phyloP scores from a whole-genome alignment of 64 coral and sea anemone species.

The Porites lutea region DNA sequence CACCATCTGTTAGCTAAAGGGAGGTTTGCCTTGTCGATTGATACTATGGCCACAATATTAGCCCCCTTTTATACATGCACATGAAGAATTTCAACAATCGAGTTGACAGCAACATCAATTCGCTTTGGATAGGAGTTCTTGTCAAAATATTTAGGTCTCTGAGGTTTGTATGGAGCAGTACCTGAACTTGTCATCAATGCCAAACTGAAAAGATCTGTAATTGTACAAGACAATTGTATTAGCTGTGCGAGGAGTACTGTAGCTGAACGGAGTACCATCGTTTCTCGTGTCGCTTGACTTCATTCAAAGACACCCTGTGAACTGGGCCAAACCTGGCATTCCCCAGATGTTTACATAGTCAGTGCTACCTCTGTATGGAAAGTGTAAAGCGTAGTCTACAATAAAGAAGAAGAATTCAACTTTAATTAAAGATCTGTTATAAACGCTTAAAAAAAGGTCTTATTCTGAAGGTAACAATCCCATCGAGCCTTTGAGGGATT shows the following conservation, averaged over 20 bases:
- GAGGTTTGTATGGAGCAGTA: background rate
- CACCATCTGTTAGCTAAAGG: too few relatives aligned
- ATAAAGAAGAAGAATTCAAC: too few relatives aligned
- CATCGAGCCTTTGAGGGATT: too few relatives aligned
- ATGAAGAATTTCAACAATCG: too few relatives aligned
- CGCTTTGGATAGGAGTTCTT: too few relatives aligned
- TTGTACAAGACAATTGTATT: background rate
- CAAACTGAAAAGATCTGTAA: background rate
- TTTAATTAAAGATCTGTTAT: too few relatives aligned
- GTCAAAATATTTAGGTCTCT: background rate
- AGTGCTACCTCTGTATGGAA: background rate
- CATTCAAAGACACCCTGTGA: background rate
- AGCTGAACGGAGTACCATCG: background rate
- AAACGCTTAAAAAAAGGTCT: too few relatives aligned
- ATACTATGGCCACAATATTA: too few relatives aligned
- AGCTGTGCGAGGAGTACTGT: background rate
- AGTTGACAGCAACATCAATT: too few relatives aligned
- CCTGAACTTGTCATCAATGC: background rate
- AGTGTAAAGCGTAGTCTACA: background rate
- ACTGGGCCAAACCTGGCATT: background rate
- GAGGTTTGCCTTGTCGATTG: too few relatives aligned
- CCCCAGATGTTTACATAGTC: background rate
- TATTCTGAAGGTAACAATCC: too few relatives aligned
- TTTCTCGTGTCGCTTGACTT: background rate
- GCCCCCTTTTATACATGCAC: too few relatives aligned